These are phyloP conservation scores for Ornithoptera priamus DNA, from an alignment of 2,888 invertebrate genomes.

Conservation along the genomic window DNA sequence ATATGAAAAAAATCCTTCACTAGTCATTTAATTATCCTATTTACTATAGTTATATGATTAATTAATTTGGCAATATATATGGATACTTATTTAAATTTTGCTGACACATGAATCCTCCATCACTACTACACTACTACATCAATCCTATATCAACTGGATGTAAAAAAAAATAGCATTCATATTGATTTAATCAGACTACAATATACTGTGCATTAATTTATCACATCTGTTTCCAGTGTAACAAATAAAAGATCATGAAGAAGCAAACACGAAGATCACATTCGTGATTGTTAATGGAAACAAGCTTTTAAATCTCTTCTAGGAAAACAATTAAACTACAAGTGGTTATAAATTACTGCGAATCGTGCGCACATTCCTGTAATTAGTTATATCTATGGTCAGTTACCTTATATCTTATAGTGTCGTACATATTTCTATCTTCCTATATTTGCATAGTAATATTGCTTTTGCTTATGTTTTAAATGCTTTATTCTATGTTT, in stretches of 20 bases:
- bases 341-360: conserved; percentile 20
- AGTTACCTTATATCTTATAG: neutral
- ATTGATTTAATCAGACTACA: neutral
- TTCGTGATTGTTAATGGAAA: neutral
- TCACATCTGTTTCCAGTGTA: neutral
- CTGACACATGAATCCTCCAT: no score
- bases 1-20: no score
- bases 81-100: no score
- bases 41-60: no score
- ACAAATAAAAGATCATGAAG: neutral
- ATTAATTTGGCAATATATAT: no score
- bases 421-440: neutral
- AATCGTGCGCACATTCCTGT: conserved; percentile 5
- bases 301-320: conserved; percentile 23
- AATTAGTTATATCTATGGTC: conserved; percentile 3
- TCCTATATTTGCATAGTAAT: no score
- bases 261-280: neutral
- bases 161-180: no score
- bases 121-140: no score
- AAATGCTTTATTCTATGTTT: no score
- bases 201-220: neutral
- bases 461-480: no score
- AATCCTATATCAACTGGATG: no score
- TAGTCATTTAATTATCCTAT: no score
- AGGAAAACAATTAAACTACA: conserved; percentile 22